Evolutionary conservation across 2,113 vertebrate species (phyloP).

Genomic region (Erinaceus europaeus): DNA sequence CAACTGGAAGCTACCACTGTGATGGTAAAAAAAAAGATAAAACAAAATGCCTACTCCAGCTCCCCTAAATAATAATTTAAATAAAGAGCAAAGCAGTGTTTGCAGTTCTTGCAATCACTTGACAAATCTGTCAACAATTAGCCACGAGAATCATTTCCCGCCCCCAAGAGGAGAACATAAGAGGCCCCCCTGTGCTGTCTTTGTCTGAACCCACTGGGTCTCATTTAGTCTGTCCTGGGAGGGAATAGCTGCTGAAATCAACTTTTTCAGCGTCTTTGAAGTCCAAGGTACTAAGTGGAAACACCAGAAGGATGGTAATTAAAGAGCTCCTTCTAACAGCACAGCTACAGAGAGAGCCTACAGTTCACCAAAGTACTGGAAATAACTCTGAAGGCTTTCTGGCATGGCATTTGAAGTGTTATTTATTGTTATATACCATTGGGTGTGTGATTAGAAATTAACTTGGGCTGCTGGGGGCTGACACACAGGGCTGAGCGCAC

Average conservation of each 20-base stretch:
- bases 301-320: background rate
- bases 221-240: too few species aligned
- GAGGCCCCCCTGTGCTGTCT: background rate
- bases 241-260: too few species aligned
- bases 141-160: background rate
- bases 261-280: background rate
- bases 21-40: background rate
- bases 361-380: background rate
- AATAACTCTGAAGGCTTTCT: background rate
- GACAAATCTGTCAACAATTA: constrained; percentile 36
- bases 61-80: background rate
- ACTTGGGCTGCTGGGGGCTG: too few species aligned
- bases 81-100: background rate
- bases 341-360: background rate
- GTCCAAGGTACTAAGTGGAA: background rate
- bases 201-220: background rate
- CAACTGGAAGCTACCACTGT: background rate
- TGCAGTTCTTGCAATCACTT: background rate
- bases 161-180: background rate
- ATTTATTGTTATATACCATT: background rate
- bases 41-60: background rate
- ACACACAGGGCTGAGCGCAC: too few species aligned
- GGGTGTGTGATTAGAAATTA: too few species aligned
- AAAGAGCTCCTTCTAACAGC: constrained; percentile 9
- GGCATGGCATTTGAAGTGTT: background rate